Percentiles rank a stretch among this genome's conserved stretches.
Evolutionary conservation across 2,888 invertebrate genomes (phyloP).

Genomic region (Platycheirus albimanus): DNA sequence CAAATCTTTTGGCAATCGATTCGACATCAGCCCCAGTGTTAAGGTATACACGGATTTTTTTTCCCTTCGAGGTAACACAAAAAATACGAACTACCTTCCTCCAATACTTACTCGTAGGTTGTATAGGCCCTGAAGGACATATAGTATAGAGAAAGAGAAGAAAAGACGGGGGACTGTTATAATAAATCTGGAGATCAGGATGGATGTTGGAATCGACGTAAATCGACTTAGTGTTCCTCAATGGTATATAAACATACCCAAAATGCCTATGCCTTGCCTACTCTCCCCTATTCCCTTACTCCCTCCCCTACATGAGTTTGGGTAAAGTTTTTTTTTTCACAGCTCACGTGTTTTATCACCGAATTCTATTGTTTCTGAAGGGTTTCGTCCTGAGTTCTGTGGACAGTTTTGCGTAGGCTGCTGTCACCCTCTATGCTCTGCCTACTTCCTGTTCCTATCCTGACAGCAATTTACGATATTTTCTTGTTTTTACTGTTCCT

Average conservation of each 20-base stretch:
- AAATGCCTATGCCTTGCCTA: no score
- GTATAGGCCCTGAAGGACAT: neutral
- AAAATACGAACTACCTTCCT: conserved; percentile 1
- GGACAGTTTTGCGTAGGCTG: conserved; percentile 5
- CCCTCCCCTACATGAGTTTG: no score
- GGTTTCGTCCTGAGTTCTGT: neutral
- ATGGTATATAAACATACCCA: neutral
- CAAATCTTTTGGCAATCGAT: conserved; percentile 15
- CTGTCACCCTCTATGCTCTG: neutral
- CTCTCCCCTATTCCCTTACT: no score
- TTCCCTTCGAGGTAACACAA: neutral
- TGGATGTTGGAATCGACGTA: neutral
- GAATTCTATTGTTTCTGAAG: conserved; percentile 4
- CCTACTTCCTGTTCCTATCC: neutral
- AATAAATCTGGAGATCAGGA: conserved; percentile 13
- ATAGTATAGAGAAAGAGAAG: no score
- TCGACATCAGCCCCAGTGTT: neutral
- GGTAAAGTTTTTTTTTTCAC: neutral
- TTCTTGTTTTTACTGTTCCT: neutral
- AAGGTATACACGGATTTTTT: neutral
- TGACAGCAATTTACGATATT: conserved; percentile 6
- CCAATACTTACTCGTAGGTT: no score
- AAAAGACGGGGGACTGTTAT: conserved; percentile 4
- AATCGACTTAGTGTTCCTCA: conserved; percentile 2
- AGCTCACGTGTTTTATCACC: neutral